phyloP scores from a whole-genome alignment of 2,797 vertebrate species.

The Pangasius larnaudii region DNA sequence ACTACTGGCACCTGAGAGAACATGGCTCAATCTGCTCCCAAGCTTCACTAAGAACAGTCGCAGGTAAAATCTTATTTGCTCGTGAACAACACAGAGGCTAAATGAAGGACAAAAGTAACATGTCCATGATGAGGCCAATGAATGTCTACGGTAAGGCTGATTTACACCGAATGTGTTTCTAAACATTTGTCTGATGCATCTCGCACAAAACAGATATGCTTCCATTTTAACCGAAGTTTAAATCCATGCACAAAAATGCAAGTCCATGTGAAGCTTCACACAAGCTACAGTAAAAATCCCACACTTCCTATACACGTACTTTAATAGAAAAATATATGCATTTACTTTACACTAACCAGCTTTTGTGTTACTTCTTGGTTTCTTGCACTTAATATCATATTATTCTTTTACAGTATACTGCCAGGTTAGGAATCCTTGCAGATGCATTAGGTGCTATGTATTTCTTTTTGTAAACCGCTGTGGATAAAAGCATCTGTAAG shows the following conservation, averaged over 20 bases:
- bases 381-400: not conserved
- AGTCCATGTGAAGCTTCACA: not conserved
- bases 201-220: not conserved
- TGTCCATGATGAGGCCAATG: not conserved
- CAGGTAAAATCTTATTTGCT: not conserved
- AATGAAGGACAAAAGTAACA: not conserved
- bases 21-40: not conserved
- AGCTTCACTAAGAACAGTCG: not conserved
- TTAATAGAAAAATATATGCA: not conserved
- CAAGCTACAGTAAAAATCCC: not conserved
- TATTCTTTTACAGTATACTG: not conserved
- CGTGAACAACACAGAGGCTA: not conserved
- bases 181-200: not conserved
- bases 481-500: not conserved
- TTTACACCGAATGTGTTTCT: not conserved
- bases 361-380: not conserved
- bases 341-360: not conserved
- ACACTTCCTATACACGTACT: not conserved
- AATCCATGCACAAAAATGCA: not conserved
- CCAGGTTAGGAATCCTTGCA: not conserved
- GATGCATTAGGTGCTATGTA: not conserved
- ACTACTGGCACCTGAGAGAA: not conserved
- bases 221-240: not conserved
- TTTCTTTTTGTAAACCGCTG: not conserved
- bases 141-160: not conserved